phyloP scores from a whole-genome alignment of 2,113 vertebrate genomes.

The Lota lota region DNA sequence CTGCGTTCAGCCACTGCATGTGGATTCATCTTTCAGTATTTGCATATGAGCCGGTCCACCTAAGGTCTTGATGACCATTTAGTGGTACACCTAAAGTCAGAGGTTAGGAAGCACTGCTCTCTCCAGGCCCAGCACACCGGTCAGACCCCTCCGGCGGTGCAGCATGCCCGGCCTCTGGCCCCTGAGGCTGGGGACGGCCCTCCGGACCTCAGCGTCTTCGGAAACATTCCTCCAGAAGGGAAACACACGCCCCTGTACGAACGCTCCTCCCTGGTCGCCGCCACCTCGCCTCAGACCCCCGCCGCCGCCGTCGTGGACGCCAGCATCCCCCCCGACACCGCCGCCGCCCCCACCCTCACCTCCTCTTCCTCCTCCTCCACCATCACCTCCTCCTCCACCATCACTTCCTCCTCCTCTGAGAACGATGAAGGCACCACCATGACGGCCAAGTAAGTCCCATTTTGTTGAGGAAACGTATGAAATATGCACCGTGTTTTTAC shows the following conservation, averaged over 20 bases:
- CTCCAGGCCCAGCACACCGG: slow-evolving; percentile 71
- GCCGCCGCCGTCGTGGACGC: slow-evolving; percentile 64
- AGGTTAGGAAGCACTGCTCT: too few relatives aligned
- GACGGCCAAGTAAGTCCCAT: slow-evolving; percentile 84
- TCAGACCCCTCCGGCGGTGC: slow-evolving; percentile 71
- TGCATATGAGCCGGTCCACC: too few relatives aligned
- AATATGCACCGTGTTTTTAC: too few relatives aligned
- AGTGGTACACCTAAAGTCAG: too few relatives aligned
- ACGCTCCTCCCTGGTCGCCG: slow-evolving; percentile 84
- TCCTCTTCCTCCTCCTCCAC: slow-evolving; percentile 47
- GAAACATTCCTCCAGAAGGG: slow-evolving; percentile 89
- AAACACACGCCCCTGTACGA: slow-evolving; percentile 94
- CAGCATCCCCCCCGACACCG: slow-evolving; percentile 79
- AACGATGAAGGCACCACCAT: slow-evolving; percentile 84
- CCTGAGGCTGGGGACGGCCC: slow-evolving; percentile 73
- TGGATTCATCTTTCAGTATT: too few relatives aligned
- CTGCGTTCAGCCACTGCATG: too few relatives aligned
- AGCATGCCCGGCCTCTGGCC: slow-evolving; percentile 76
- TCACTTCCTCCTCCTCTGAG: slow-evolving; percentile 83
- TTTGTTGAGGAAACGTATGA: too few relatives aligned
- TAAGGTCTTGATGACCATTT: too few relatives aligned
- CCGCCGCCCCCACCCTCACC: slow-evolving; percentile 20
- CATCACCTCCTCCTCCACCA: slow-evolving; percentile 61
- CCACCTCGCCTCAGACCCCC: slow-evolving; percentile 14
- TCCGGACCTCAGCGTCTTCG: slow-evolving; percentile 84